Evolutionary conservation across 2,888 invertebrate species (phyloP), one percentile per base, ranked within the genome.

Genomic region (Acanthosepion pharaonis): DNA sequence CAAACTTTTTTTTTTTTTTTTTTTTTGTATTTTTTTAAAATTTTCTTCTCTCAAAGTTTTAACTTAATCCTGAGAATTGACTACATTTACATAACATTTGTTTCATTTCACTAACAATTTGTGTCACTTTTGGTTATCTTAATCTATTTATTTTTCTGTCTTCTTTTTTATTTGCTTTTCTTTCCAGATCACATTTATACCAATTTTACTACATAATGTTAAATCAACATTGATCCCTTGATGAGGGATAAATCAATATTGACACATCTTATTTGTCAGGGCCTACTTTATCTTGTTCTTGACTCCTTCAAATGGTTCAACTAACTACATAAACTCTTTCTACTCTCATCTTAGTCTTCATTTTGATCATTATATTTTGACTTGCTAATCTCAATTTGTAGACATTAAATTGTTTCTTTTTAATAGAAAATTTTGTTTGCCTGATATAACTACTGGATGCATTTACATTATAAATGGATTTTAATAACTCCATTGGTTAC

Each of bases 141-240:
- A 20, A 18, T 59, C 59, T 59, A 5, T 15, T 78, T n/a, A 5
- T 8, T 8, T 28, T n/a, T 78, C 8, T 5, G 8, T n/a, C 28
- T 4, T 28, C 15, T n/a, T 9, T 23, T 78, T n/a, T 18, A 8
- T n/a, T 78, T 64, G 28, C 9, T 28, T 64, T 28, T 33, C 18
- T 78, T 78, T 78, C 11, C 78, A 78, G 78, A 78, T 78, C n/a
- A n/a, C 78, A 78, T n/a, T n/a, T 78, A 78, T 78, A 78, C n/a
- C 78, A 78, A n/a, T n/a, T n/a, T 78, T n/a, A 15, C n/a, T 11
- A 78, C 78, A 78, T 78, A n/a, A 11, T 15, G 78, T n/a, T 78
- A n/a, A 78, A 78, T 78, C 78, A 78, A 78, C 78, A 78, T 78
- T 33, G 78, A 78, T 78, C n/a, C n/a, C 78, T 33, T 78, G n/a